Conservation (phyloP, 1,140 invertebrate species). For the Calycopis cecrops region DNA sequence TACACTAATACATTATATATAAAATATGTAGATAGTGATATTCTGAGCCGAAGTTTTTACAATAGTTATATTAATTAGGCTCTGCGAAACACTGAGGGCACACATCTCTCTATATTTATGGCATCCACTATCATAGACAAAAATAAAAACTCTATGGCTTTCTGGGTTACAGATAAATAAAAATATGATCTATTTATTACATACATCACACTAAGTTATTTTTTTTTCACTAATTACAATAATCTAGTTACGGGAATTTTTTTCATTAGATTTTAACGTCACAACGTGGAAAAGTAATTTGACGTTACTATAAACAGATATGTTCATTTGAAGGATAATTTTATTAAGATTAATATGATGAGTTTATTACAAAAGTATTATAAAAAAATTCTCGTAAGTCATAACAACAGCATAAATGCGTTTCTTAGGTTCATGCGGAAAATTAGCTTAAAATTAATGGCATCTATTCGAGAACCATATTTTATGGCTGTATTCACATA, state of each 20-base stretch:
- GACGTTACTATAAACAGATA: slow-evolving; percentile 57
- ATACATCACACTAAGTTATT: slow-evolving; percentile 36
- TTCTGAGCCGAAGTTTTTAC: slow-evolving; percentile 37
- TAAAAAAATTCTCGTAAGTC: slow-evolving; percentile 18
- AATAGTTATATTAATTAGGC: background rate
- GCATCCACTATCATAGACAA: too few relatives aligned
- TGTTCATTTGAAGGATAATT: slow-evolving; percentile 54
- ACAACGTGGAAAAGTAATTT: slow-evolving; percentile 44
- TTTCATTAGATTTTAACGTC: slow-evolving; percentile 15
- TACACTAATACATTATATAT: slow-evolving; percentile 57
- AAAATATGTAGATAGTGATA: slow-evolving; percentile 36
- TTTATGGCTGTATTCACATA: background rate
- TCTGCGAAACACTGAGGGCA: background rate
- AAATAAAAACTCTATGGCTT: too few relatives aligned
- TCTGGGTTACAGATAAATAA: background rate
- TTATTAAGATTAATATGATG: slow-evolving; percentile 25
- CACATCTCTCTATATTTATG: too few relatives aligned
- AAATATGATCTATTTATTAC: slow-evolving; percentile 48
- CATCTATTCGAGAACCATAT: background rate
- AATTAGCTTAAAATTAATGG: background rate
- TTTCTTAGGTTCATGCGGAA: background rate
- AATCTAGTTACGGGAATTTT: slow-evolving; percentile 30
- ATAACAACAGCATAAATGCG: slow-evolving; percentile 5
- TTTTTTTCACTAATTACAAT: slow-evolving; percentile 29
- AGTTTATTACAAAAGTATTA: slow-evolving; percentile 25